phyloP scores from a whole-genome alignment of 2,888 invertebrate species.

The Xestia sexstrigata region DNA sequence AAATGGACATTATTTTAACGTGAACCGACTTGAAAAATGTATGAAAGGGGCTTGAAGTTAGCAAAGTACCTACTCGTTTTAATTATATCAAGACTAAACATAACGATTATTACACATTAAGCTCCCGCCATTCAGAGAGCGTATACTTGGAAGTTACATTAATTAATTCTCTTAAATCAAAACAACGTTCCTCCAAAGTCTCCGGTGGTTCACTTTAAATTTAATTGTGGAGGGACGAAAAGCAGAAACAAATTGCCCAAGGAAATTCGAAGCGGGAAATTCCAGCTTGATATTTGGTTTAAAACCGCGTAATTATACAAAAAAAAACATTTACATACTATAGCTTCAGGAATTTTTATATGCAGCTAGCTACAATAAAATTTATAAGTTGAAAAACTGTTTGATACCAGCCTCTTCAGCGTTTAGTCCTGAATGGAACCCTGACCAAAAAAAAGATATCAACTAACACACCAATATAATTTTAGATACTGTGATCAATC shows the following conservation, averaged over 20 bases:
- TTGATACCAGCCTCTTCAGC: constrained; percentile 63
- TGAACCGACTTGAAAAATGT: constrained; percentile 48
- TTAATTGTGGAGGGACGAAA: constrained; percentile 82
- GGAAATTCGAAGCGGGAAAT: constrained; percentile 74
- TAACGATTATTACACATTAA: constrained; percentile 78
- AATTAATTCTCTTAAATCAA: constrained; percentile 87
- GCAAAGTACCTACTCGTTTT: constrained; percentile 63
- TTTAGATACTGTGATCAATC: background rate
- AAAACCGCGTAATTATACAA: constrained; percentile 45
- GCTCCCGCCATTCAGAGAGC: constrained; percentile 70
- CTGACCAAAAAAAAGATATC: constrained; percentile 74
- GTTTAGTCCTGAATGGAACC: constrained; percentile 64
- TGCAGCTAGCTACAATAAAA: background rate
- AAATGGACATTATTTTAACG: constrained; percentile 27
- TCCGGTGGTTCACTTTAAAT: constrained; percentile 82
- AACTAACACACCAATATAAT: constrained; percentile 70
- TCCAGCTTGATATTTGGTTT: constrained; percentile 59
- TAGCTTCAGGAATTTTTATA: background rate
- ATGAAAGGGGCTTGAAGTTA: constrained; percentile 54
- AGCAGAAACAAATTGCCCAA: constrained; percentile 79
- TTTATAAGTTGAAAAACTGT: background rate
- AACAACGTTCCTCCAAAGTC: constrained; percentile 81
- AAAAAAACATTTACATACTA: constrained; percentile 10
- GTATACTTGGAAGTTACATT: constrained; percentile 79
- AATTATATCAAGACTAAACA: constrained; percentile 66